A percentile compares a stretch with the other conserved stretches of the same genome.
These are phyloP conservation scores for Diploptera punctata DNA, from an alignment of 2,888 invertebrate genomes.

Conservation along the genomic window DNA sequence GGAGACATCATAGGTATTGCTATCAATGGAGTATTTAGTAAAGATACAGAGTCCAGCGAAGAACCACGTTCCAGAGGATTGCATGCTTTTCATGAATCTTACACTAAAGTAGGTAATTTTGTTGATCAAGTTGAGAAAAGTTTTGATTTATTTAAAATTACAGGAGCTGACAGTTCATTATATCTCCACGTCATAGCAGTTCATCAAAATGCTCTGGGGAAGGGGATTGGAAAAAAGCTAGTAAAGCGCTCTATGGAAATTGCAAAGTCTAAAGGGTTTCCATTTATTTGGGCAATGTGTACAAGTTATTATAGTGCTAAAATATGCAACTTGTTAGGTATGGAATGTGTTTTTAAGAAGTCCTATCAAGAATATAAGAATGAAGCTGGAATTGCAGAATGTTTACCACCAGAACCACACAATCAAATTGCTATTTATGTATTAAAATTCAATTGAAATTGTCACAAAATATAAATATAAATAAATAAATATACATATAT, in stretches of 20 bases:
- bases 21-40: constrained; percentile 13
- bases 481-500: no score
- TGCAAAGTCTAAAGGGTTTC: neutral
- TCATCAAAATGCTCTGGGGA: neutral
- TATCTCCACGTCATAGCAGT: neutral
- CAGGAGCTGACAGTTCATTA: neutral
- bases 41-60: neutral
- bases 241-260: neutral
- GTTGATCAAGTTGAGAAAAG: neutral
- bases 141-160: neutral
- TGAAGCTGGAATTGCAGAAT: neutral
- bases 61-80: neutral
- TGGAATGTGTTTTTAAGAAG: neutral
- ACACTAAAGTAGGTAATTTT: neutral
- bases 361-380: neutral
- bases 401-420: neutral
- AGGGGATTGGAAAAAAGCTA: neutral
- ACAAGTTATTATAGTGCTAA: neutral
- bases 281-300: neutral
- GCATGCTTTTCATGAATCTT: neutral
- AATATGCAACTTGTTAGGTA: neutral
- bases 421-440: neutral
- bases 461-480: no score
- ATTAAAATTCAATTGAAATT: no score
- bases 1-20: constrained; percentile 25